Evolutionary conservation across 2,888 invertebrate species (phyloP), one percentile per base, ranked within the genome.

Genomic region (Hirtodrosophila cameraria): DNA sequence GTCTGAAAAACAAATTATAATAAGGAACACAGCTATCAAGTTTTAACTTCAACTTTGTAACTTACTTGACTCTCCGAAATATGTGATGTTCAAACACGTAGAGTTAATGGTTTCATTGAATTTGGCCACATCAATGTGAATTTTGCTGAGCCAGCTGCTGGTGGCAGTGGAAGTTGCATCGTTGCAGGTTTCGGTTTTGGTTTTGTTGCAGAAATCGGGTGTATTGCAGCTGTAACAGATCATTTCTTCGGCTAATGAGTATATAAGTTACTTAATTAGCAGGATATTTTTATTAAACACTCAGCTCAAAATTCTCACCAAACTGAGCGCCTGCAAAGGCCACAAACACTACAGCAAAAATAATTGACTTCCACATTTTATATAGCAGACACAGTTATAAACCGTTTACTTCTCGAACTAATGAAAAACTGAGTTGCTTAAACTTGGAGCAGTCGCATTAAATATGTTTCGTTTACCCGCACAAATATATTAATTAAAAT

Each of bases 291-390:
- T 1, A 4, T 3, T 2, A 1, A 1, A 23, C 6, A 41, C 9
- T 9, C 0, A 5, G 0, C 0, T 1, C 5, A 8, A 12, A 2
- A 3, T n/a, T n/a, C 68, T 81, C 42, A 86, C 86, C 82, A 8
- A 76, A 38, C 42, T 75, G 71, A 6, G 73, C 20, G n/a, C 53
- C 55, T 6, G 74, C 36, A 48, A 79, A 63, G 3, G 62, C 61
- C 31, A 73, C 54, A 4, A 77, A 38, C n/a, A 70, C 55, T 2
- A 64, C 16, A 43, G 57, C 59, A 39, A 74, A 50, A 39, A 66
- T 57, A 3, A 65, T 12, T 53, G 79, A 75, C 41, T 36, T 70
- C 63, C 60, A 79, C 88, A 87, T 87, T 60, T 59, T 49, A 1
- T 42, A 54, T n/a, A 20, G 9, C 11, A 16, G 7, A 5, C 20